phyloP scores from a whole-genome alignment of 1,140 invertebrate species.

The Bombus difficillimus region DNA sequence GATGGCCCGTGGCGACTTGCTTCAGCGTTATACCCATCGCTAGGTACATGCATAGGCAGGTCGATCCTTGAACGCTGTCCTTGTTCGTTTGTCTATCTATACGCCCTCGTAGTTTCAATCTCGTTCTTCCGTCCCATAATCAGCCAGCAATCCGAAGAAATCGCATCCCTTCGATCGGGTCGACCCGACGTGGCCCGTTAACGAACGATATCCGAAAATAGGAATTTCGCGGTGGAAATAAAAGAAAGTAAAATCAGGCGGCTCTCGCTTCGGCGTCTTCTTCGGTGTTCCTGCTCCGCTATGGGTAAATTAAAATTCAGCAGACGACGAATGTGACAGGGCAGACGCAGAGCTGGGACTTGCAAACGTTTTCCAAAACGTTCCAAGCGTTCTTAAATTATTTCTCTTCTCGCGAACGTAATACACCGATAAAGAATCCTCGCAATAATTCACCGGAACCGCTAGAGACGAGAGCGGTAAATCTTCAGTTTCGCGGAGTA shows the following conservation, averaged over 20 bases:
- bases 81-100: slow-evolving; percentile 20
- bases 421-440: background rate
- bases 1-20: no score
- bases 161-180: background rate
- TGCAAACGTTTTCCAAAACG: background rate
- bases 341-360: background rate
- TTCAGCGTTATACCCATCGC: background rate
- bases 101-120: slow-evolving; percentile 1
- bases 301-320: background rate
- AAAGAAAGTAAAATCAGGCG: background rate
- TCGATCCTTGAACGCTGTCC: slow-evolving; percentile 25
- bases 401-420: background rate
- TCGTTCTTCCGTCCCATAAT: slow-evolving; percentile 17
- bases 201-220: background rate
- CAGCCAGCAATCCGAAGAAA: background rate
- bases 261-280: no score
- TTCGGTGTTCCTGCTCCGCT: background rate
- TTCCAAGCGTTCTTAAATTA: background rate
- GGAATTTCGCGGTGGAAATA: background rate
- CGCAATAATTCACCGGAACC: background rate
- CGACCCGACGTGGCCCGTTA: background rate
- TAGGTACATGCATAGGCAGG: background rate
- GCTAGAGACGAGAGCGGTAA: background rate
- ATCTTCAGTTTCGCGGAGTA: background rate
- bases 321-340: background rate